Evolutionary conservation across 2,888 invertebrate genomes (phyloP).

Genomic region (Archips xylosteana): DNA sequence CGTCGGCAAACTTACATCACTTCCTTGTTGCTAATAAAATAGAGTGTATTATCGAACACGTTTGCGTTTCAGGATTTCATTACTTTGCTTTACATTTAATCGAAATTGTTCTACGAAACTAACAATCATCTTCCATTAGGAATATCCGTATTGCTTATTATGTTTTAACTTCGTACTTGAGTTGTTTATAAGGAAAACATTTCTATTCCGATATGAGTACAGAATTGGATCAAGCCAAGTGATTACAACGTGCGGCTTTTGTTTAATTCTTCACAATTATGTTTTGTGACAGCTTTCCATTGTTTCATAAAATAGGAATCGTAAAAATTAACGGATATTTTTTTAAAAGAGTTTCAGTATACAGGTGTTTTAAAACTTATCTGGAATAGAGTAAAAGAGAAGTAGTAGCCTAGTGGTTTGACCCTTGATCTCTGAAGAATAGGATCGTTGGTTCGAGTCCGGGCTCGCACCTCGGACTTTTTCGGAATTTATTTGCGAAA

Average conservation of each 20-base stretch:
- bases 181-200: constrained; percentile 40
- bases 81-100: constrained; percentile 23
- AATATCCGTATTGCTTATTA: constrained; percentile 47
- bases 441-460: too few species aligned
- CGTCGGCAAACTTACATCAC: not conserved
- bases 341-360: too few species aligned
- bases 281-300: too few species aligned
- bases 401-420: too few species aligned
- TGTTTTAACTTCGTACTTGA: constrained; percentile 40
- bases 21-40: not conserved
- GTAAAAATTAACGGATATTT: too few species aligned
- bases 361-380: too few species aligned
- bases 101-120: constrained; percentile 44
- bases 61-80: not conserved
- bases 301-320: too few species aligned
- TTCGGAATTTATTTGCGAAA: too few species aligned
- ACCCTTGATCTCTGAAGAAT: too few species aligned
- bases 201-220: constrained; percentile 20
- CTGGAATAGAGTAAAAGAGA: too few species aligned
- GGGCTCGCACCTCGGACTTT: too few species aligned
- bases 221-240: constrained; percentile 2
- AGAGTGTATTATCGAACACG: constrained; percentile 22
- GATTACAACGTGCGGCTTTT: not conserved
- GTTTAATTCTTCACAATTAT: not conserved
- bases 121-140: constrained; percentile 51